Percentiles rank a stretch among this genome's conserved stretches.
phyloP scores from a whole-genome alignment of 1,140 invertebrate genomes.

The Rhyacophila brunnea region DNA sequence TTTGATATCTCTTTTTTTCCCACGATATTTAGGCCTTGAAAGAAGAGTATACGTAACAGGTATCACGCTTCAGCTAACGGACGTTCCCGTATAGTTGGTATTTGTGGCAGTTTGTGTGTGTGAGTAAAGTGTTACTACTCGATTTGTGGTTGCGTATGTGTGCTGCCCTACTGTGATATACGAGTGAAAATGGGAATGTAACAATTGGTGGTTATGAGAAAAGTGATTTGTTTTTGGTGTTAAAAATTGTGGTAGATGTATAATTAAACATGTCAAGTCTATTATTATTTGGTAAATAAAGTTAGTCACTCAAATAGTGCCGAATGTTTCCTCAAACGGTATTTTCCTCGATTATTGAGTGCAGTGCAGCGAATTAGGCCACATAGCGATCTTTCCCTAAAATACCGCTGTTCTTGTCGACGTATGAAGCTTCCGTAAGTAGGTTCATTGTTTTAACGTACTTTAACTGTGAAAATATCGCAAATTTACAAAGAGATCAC shows the following conservation, averaged over 20 bases:
- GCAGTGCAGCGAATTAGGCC: conserved; percentile 56
- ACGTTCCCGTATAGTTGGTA: conserved; percentile 27
- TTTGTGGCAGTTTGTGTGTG: conserved; percentile 23
- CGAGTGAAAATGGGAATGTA: conserved; percentile 26
- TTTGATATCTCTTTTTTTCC: conserved; percentile 11
- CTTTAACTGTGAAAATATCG: background rate
- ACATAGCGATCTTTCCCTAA: conserved; percentile 59
- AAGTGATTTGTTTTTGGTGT: conserved; percentile 28
- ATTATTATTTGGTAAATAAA: conserved; percentile 9
- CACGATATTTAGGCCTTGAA: background rate
- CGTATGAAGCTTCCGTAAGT: conserved; percentile 49
- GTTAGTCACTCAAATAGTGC: conserved; percentile 13
- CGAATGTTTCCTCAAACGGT: conserved; percentile 18
- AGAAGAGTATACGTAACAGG: conserved; percentile 1
- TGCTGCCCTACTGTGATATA: conserved; percentile 22
- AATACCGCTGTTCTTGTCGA: conserved; percentile 58
- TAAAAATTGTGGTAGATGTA: conserved; percentile 20
- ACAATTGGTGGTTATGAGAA: conserved; percentile 28
- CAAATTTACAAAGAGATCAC: background rate
- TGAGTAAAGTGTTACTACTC: conserved; percentile 6
- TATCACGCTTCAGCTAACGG: conserved; percentile 11
- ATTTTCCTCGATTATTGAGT: conserved; percentile 50
- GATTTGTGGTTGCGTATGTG: conserved; percentile 8
- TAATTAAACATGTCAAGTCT: conserved; percentile 2
- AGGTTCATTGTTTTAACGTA: conserved; percentile 25